Base-by-base conservation (phyloP, 2,888 invertebrate genomes). In the Drosophila niveifrons region DNA sequence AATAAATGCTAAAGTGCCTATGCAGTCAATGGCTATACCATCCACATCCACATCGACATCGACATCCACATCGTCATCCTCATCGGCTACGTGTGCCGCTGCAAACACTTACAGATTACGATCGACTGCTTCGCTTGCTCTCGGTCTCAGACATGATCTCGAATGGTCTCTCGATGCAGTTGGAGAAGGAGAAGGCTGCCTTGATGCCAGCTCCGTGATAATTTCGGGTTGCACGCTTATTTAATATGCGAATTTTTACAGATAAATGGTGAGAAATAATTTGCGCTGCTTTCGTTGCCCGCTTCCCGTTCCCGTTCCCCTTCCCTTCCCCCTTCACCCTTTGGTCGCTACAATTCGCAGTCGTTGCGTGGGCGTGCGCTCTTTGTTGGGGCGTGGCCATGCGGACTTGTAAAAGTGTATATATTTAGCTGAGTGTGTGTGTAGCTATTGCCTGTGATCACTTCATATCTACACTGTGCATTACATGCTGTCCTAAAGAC, bases 141-240 rank as follows among this genome's bases (percentile, higher is more conserved):
- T 43, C 39, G 17, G 44, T 50, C 56, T 62, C 56, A 17, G 4
- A 23, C 36, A 11, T 23, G 52, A 18, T 46, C 36, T 55, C 28
- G 46, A 7, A 56, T 9, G 23, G 44, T 31, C 36, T 39, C 13
- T 15, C 11, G 34, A 11, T 64, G 47, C 29, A 13, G 13, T 7
- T 7, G 11, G 10, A 13, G 36, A 41, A 31, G 15, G 39, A 8
- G 39, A 6, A 44, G 36, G 68, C 59, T 72, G 68, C 64, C 65
- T 71, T 66, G 90, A 91, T 91, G 91, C 90, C 90, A 90, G 88
- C 82, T 90, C 90, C 90, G 91, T 89, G 91, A 91, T 91, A 91
- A 90, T 91, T 90, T 88, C 76, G 90, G 90, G 90, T 89, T 90
- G 90, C 85, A 90, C 88, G 85, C 90, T 90, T 89, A 90, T 90